phyloP scores from a whole-genome alignment of 1,140 invertebrate species.

The Lepidurus apus region DNA sequence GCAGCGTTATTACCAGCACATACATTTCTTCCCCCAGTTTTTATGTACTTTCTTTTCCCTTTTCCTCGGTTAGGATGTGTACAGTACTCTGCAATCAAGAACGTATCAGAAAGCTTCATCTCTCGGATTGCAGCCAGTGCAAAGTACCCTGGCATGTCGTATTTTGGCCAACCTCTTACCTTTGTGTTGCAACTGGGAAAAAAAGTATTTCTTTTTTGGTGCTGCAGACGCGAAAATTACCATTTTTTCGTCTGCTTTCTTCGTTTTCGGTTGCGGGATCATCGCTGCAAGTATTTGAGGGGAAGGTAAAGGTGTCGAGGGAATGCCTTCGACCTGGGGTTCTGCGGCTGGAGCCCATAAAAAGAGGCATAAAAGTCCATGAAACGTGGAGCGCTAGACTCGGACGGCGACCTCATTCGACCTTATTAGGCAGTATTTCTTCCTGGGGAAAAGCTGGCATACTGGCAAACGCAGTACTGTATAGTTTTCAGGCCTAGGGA shows the following conservation, averaged over 20 bases:
- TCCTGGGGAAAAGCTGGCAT: background rate
- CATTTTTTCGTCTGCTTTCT: background rate
- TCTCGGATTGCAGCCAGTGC: background rate
- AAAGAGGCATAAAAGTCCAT: background rate
- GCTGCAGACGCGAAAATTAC: background rate
- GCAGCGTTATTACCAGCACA: background rate
- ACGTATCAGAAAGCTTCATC: background rate
- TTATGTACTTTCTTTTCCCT: background rate
- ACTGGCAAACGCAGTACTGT: background rate
- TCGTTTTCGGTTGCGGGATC: background rate
- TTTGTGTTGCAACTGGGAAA: background rate
- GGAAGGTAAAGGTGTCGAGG: background rate
- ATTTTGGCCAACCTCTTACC: background rate
- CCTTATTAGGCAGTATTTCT: background rate
- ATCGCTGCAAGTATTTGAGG: conserved; percentile 1
- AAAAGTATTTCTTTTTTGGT: background rate
- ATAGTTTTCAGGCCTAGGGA: background rate
- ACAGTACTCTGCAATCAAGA: background rate
- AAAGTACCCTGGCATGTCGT: background rate
- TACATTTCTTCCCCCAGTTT: background rate
- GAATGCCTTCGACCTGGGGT: conserved; percentile 8
- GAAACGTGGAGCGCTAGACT: background rate
- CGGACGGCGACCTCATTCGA: conserved; percentile 6
- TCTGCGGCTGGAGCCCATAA: background rate
- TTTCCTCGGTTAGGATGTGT: background rate